Base-by-base conservation (phyloP, 2,797 vertebrate species). In the Cacajao melanocephalus region DNA sequence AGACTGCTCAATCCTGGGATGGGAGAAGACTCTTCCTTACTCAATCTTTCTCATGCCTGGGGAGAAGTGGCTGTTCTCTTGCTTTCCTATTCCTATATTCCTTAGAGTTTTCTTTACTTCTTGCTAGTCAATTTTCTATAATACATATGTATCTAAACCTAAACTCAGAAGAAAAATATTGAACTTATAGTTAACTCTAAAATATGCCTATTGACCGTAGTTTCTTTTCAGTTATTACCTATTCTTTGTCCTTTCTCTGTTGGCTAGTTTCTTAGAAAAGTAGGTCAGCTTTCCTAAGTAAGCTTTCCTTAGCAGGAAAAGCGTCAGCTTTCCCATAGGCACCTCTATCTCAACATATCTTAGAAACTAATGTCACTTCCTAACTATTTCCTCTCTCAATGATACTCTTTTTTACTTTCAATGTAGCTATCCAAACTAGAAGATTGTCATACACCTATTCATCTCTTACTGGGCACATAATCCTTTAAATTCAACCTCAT, bases 121-220 rank as follows among this genome's bases (percentile, higher is more conserved):
- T 61, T 89, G 61, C 10, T 2, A 61, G 83, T 5, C 10, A 78
- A 7, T 64, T 30, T 91, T 79, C 52, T 64, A 5, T 30, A 85
- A 44, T n/a, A 10, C 0, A 4, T 5, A 41, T 52, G 28, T 44
- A 70, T 72, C n/a, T 41, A 48, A 10, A 64, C 73, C 13, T 72
- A 73, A 92, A 88, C 78, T 50, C 11, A 52, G 2, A 82, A 72
- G 19, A 72, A 82, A 83, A 57, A 50, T n/a, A 39, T 5, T 88
- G 14, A 46, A 46, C 7, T 82, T 76, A 73, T 24, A 72, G 87
- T 50, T 46, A 89, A 84, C 79, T 86, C 36, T 84, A 39, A 91
- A 91, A 44, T 14, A 55, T 17, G 1, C 4, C 2, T 13, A 0
- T 58, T 19, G n/a, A 30, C 44, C 48, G 0, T 3, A 46, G 3